phyloP scores from a whole-genome alignment of 2,113 vertebrate genomes.

The Anoura caudifer region DNA sequence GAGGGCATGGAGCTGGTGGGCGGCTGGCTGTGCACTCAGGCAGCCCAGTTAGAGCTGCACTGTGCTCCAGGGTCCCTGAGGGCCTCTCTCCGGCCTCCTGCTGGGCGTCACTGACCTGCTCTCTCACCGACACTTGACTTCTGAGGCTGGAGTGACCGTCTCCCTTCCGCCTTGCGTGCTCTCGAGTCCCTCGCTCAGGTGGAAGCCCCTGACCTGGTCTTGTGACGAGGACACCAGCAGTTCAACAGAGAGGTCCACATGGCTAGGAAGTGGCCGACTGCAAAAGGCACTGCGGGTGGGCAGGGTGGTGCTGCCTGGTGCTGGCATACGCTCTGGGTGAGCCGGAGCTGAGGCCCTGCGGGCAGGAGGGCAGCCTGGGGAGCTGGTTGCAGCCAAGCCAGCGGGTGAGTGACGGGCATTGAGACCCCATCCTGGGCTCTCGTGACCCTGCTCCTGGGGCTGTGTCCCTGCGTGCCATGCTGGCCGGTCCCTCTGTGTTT shows the following conservation, averaged over 20 bases:
- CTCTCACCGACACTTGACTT: too few relatives aligned
- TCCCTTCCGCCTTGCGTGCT: not conserved
- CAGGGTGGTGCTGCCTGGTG: accelerated
- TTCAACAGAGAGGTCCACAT: accelerated
- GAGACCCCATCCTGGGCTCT: accelerated
- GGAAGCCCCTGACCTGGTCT: accelerated
- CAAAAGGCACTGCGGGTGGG: not conserved
- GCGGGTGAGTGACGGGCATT: accelerated
- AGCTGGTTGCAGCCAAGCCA: not conserved
- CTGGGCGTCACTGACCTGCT: accelerated
- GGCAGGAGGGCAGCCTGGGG: not conserved
- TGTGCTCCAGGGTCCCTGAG: not conserved
- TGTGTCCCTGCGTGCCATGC: accelerated
- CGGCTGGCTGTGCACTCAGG: not conserved
- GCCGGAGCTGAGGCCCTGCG: accelerated
- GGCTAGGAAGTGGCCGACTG: too few relatives aligned
- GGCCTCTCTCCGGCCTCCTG: not conserved
- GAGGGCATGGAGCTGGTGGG: too few relatives aligned
- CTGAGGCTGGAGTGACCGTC: too few relatives aligned
- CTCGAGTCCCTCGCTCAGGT: accelerated
- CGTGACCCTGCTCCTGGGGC: accelerated
- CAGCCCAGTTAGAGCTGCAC: not conserved
- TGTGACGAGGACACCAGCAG: not conserved
- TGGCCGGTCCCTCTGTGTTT: accelerated
- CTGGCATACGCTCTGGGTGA: not conserved